Evolutionary conservation across 2,797 vertebrate species (phyloP).

Genomic region (Coccyzus lansbergi): DNA sequence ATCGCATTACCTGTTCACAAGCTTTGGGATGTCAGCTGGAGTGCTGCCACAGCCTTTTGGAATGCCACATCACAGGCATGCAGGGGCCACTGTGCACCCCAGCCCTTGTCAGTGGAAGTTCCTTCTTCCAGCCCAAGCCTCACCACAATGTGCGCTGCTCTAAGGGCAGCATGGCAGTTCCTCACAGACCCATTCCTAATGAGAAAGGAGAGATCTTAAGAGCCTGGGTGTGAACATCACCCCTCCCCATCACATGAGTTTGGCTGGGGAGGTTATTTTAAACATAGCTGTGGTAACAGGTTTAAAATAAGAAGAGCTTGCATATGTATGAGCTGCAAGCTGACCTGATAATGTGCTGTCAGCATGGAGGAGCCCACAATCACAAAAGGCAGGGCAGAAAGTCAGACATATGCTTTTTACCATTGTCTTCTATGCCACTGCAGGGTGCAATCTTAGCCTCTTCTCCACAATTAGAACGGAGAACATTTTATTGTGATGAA

Average conservation of each 20-base stretch:
- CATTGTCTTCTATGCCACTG: background rate
- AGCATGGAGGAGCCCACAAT: background rate
- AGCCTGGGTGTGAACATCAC: background rate
- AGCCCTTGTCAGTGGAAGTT: background rate
- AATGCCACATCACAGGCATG: background rate
- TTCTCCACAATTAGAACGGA: background rate
- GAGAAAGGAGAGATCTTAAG: background rate
- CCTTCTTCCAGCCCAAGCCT: background rate
- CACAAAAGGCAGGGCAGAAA: background rate
- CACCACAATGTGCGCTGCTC: rapidly evolving
- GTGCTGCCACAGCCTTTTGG: background rate
- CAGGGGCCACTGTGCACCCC: rapidly evolving
- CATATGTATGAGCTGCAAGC: background rate
- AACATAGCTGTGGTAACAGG: background rate
- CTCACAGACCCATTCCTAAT: background rate
- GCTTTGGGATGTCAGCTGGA: background rate
- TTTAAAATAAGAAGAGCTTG: conserved; percentile 56
- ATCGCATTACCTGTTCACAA: background rate
- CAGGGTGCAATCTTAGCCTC: background rate
- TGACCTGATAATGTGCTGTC: conserved; percentile 27
- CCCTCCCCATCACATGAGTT: background rate
- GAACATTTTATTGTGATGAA: background rate
- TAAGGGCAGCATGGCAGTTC: rapidly evolving
- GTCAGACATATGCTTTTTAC: background rate
- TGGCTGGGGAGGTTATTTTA: conserved; percentile 32